A percentile compares a stretch with the other conserved stretches of the same genome.
Evolutionary conservation across 2,113 vertebrate genomes (phyloP).

Genomic region (Recurvirostra avosetta): DNA sequence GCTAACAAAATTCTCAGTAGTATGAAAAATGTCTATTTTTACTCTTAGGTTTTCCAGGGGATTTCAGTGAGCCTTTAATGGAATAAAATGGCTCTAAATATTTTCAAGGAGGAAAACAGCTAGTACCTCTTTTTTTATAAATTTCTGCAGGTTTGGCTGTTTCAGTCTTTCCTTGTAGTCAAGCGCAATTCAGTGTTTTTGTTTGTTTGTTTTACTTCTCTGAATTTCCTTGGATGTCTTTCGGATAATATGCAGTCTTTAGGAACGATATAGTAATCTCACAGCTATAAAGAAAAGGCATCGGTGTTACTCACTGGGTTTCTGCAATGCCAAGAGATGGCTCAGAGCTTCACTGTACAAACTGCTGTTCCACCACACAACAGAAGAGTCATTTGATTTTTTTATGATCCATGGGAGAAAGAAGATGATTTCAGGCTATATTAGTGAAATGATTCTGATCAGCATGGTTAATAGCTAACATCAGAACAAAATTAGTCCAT

Average conservation of each 20-base stretch:
- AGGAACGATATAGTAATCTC: neutral
- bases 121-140: neutral
- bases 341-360: neutral
- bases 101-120: neutral
- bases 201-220: neutral
- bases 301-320: neutral
- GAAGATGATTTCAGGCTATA: neutral
- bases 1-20: neutral
- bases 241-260: neutral
- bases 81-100: neutral
- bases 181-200: neutral
- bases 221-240: neutral
- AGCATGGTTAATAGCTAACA: neutral
- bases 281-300: neutral
- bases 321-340: neutral
- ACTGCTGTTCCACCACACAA: neutral
- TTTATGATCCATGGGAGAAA: neutral
- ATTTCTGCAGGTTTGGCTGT: neutral
- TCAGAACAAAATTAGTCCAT: neutral
- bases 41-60: neutral
- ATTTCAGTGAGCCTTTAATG: neutral
- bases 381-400: neutral
- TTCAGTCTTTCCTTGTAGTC: neutral
- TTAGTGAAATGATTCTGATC: neutral
- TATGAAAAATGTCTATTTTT: neutral